phyloP scores from a whole-genome alignment of 2,113 vertebrate genomes.

The Mesembrinibis cayennensis region DNA sequence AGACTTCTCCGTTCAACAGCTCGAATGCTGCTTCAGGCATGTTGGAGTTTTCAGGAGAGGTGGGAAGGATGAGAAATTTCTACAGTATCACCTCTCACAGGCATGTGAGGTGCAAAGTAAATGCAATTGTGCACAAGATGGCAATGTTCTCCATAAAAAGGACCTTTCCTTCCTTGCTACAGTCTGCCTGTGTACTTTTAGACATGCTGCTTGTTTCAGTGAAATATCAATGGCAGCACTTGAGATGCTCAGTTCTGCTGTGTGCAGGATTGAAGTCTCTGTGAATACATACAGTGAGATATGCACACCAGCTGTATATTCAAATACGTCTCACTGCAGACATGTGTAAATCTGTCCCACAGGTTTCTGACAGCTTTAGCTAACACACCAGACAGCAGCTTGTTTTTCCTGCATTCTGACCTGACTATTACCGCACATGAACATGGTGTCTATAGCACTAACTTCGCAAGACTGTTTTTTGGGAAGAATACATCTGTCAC shows the following conservation, averaged over 20 bases:
- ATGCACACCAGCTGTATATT: background rate
- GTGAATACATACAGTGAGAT: background rate
- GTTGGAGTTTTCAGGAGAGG: background rate
- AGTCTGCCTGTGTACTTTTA: background rate
- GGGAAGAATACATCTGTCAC: background rate
- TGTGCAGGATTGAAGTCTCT: background rate
- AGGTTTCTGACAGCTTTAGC: background rate
- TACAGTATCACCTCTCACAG: background rate
- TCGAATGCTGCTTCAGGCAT: background rate
- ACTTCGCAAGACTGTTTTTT: background rate
- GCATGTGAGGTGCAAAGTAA: background rate
- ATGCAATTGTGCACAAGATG: slow-evolving; percentile 49
- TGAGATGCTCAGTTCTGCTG: background rate
- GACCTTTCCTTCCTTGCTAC: background rate
- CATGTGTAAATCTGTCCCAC: background rate
- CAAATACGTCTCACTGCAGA: background rate
- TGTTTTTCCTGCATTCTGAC: background rate
- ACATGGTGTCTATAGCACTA: background rate
- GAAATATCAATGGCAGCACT: background rate
- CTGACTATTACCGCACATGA: background rate
- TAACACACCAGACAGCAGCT: background rate
- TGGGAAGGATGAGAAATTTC: background rate
- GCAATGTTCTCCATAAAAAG: slow-evolving; percentile 52
- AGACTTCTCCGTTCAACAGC: background rate
- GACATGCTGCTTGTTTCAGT: background rate